A percentile compares a stretch with the other conserved stretches of the same genome.
Conservation (phyloP, 2,113 vertebrate species). For the Pleuronectes platessa region DNA sequence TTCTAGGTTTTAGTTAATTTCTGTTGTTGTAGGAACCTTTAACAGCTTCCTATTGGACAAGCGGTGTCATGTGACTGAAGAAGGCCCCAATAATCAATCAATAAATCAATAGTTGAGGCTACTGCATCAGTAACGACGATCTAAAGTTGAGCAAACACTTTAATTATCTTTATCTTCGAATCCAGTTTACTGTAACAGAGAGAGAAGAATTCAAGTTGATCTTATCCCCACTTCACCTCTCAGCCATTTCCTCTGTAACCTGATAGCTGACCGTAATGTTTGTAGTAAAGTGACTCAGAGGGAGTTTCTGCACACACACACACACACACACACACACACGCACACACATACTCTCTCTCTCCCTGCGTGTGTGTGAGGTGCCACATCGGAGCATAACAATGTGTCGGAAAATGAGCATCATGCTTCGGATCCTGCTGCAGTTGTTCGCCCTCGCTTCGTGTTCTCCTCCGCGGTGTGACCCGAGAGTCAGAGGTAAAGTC, state of each 20-base stretch:
- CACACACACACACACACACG: slow-evolving; percentile 13
- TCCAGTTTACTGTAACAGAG: too few species aligned
- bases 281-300: slow-evolving; percentile 65
- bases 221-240: slow-evolving; percentile 15
- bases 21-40: too few species aligned
- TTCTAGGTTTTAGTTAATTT: too few species aligned
- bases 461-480: slow-evolving; percentile 76
- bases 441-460: slow-evolving; percentile 45
- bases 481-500: slow-evolving; percentile 82
- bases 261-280: slow-evolving; percentile 78
- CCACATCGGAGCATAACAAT: slow-evolving; percentile 82
- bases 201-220: neutral
- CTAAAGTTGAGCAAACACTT: too few species aligned
- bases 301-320: neutral
- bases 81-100: too few species aligned
- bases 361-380: slow-evolving; percentile 60
- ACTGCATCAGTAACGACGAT: neutral
- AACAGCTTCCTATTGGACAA: neutral
- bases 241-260: slow-evolving; percentile 67
- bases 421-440: slow-evolving; percentile 70
- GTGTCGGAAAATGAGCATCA: slow-evolving; percentile 45
- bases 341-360: slow-evolving; percentile 26
- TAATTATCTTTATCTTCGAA: neutral
- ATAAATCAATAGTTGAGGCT: neutral
- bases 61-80: slow-evolving; percentile 7